Base-by-base conservation (phyloP, 2,888 invertebrate species). In the Abscondita cerata region DNA sequence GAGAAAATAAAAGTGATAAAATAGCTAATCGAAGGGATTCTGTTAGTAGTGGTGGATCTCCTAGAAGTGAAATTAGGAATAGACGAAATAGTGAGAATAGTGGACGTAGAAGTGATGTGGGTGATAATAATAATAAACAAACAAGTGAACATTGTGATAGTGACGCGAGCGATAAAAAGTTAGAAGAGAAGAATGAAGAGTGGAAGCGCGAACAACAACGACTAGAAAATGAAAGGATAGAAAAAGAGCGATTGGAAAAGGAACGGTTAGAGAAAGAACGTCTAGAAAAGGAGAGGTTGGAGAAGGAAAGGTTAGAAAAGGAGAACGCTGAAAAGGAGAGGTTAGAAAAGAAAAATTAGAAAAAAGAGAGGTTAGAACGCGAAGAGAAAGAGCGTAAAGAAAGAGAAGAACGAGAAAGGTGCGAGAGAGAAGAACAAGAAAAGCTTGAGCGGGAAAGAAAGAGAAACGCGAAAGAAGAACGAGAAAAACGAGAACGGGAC, bases 341-440 rank as follows among this genome's bases (percentile, higher is more conserved):
- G 67, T 71, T 64, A 54, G 68, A 75, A 69, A 73, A 69, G 63
- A 73, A 71, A 80, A 81, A 52, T 53, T 69, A 73, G 44, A 76
- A 80, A 60, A 71, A 65, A 63, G 79, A 76, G 60, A 81, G 82
- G n/a, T 81, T 81, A 68, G 80, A 79, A 67, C 72, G 78, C 6
- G 79, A 72, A 64, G 84, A 84, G 38, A 80, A 80, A 52, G 83
- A 85, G 25, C 82, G 82, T 68, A 77, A 80, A 55, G 76, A 76
- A 36, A 81, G 78, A 73, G 77, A 80, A 50, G 75, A 75, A 44
- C 81, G 78, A 73, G 83, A 83, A 53, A 77, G 75, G 58, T 77
- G 75, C 61, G 78, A 79, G 59, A 79, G 82, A 44, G 82, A 79
- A 73, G 83, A 84, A 66, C 81, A 80, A 73, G 77, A 81, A 68